Evolutionary conservation across 1,140 invertebrate species (phyloP), one percentile per base, ranked within the genome.

Genomic region (Agrilus planipennis): DNA sequence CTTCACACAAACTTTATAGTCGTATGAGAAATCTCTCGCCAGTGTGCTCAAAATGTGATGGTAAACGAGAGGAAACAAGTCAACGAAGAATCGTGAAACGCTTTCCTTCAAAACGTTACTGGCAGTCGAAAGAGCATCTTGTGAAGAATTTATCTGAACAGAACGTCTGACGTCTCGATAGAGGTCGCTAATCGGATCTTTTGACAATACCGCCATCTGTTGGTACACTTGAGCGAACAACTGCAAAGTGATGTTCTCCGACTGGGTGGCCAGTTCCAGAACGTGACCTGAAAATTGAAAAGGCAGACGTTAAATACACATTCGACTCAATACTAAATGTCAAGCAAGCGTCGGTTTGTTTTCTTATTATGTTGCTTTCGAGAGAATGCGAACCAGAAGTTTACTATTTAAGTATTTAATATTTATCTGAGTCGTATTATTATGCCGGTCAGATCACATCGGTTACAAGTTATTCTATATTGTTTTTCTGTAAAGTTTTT

Each of bases 41-140:
- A 44, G 42, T 60, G 61, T 15, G 54, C 57, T 51, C 17, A 49
- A 56, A 5, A 70, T 62, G 45, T 79, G 76, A 53, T 86, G 81
- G 56, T 88, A 90, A 12, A 86, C 82, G 12, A 86, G 67, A 0
- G 84, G 83, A 58, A 90, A 91, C 1, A 93, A 63, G 12, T 77
- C 69, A n/a, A 75, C 70, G 65, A 91, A 93, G 67, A 91, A 90
- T 15, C 71, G 69, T 20, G 69, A 63, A 3, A 89, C 76, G 5
- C 76, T 75, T n/a, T 69, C 63, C 51, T 76, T 69, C 3, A 71
- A 62, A 25, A 71, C 67, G 10, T 65, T 52, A 15, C 65, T 52
- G 21, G 51, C n/a, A 25, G 58, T 40, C 44, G 57, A 42, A 22
- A 45, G 49, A 12, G 52, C 51, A n/a, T 51, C 52, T 4, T 41